These are phyloP conservation scores for Hippocampus zosterae DNA, from an alignment of 2,113 vertebrate genomes.

Conservation along the genomic window DNA sequence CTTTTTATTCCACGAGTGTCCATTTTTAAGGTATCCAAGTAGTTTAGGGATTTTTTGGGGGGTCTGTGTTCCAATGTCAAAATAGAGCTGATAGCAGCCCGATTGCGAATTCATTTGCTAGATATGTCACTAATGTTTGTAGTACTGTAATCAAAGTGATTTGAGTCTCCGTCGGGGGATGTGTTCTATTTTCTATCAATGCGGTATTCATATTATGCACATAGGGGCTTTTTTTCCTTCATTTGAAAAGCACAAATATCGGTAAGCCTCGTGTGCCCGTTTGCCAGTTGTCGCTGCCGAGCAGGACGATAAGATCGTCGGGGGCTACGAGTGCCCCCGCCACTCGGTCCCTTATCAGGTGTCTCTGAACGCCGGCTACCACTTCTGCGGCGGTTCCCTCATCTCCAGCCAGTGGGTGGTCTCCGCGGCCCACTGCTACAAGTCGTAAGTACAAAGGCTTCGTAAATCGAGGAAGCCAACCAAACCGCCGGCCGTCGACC, in stretches of 20 bases:
- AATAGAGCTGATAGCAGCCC: too few species aligned
- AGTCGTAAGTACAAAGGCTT: slow-evolving; percentile 61
- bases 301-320: slow-evolving; percentile 70
- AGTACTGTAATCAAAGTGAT: too few species aligned
- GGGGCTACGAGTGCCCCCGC: slow-evolving; percentile 69
- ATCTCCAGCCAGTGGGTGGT: slow-evolving; percentile 75
- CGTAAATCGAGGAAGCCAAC: not conserved
- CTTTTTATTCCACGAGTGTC: too few species aligned
- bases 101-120: too few species aligned
- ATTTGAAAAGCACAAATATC: not conserved
- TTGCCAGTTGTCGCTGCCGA: slow-evolving; percentile 56
- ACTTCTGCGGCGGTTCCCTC: slow-evolving; percentile 68
- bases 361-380: slow-evolving; percentile 73
- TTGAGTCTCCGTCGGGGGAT: too few species aligned
- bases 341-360: slow-evolving; percentile 72
- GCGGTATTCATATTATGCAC: too few species aligned
- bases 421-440: slow-evolving; percentile 79
- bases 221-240: too few species aligned
- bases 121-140: too few species aligned
- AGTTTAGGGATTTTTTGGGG: too few species aligned
- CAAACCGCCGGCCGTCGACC: not conserved
- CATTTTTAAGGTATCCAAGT: too few species aligned
- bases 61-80: too few species aligned
- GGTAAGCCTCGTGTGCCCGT: not conserved
- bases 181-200: too few species aligned